Evolutionary conservation across 2,797 vertebrate species (phyloP).

Genomic region (Rhinichthys osculus): DNA sequence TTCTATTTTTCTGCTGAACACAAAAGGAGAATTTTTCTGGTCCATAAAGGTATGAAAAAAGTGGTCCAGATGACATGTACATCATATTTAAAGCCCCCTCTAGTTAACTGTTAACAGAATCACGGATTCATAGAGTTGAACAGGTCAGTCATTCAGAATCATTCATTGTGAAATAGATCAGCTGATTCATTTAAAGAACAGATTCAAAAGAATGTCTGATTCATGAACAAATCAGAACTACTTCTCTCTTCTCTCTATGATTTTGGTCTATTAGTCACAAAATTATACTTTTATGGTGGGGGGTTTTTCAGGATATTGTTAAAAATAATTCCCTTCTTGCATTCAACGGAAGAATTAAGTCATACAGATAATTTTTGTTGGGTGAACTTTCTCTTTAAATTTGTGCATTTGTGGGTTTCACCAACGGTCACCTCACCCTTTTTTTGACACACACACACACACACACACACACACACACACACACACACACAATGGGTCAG

Average conservation of each 20-base stretch:
- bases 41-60: background rate
- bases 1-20: background rate
- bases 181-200: background rate
- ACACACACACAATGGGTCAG: constrained; percentile 14
- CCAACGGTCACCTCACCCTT: constrained; percentile 7
- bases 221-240: background rate
- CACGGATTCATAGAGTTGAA: background rate
- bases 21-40: background rate
- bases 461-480: constrained; percentile 34
- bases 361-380: background rate
- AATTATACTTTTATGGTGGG: background rate
- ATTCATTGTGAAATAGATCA: background rate
- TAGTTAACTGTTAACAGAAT: background rate
- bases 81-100: background rate
- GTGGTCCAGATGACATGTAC: background rate
- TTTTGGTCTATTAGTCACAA: background rate
- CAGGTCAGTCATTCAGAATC: background rate
- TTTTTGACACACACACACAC: constrained; percentile 32
- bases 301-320: background rate
- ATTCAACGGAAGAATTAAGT: background rate
- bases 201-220: background rate
- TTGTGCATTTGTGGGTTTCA: background rate
- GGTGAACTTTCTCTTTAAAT: background rate
- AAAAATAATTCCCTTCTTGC: background rate
- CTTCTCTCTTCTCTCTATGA: background rate